phyloP scores from a whole-genome alignment of 2,113 vertebrate genomes.

The Toxostoma redivivum region DNA sequence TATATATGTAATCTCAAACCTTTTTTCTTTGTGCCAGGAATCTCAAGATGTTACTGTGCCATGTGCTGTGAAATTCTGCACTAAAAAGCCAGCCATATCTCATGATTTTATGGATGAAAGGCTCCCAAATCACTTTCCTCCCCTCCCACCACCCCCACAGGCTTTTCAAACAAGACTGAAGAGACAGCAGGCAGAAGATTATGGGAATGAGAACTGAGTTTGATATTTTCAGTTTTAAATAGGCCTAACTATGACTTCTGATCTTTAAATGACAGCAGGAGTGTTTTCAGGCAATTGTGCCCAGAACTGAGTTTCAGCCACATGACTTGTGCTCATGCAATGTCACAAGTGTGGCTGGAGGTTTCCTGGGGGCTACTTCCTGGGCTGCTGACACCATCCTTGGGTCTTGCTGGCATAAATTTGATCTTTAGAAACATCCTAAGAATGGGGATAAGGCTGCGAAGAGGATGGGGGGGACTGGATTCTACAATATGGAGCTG shows the following conservation, averaged over 20 bases:
- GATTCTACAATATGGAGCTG: background rate
- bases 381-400: background rate
- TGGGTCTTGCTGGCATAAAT: background rate
- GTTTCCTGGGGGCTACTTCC: background rate
- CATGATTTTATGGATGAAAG: conserved; percentile 69
- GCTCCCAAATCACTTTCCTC: conserved; percentile 65
- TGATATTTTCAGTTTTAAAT: conserved; percentile 47
- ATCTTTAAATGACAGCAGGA: background rate
- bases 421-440: background rate
- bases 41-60: conserved; percentile 75
- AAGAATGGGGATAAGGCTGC: background rate
- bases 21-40: conserved; percentile 65
- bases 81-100: conserved; percentile 66
- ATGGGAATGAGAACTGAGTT: conserved; percentile 52
- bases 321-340: background rate
- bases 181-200: conserved; percentile 68
- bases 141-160: conserved; percentile 60
- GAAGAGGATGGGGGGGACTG: rapidly evolving
- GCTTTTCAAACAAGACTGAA: conserved; percentile 62
- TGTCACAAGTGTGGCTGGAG: background rate
- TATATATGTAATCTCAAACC: conserved; percentile 60
- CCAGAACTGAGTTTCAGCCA: background rate
- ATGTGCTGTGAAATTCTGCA: conserved; percentile 74
- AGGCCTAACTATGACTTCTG: background rate
- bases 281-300: background rate